Percentiles rank a stretch among this genome's conserved stretches.
Evolutionary conservation across 2,888 invertebrate genomes (phyloP).

Genomic region (Rotaria magnacalcarata): DNA sequence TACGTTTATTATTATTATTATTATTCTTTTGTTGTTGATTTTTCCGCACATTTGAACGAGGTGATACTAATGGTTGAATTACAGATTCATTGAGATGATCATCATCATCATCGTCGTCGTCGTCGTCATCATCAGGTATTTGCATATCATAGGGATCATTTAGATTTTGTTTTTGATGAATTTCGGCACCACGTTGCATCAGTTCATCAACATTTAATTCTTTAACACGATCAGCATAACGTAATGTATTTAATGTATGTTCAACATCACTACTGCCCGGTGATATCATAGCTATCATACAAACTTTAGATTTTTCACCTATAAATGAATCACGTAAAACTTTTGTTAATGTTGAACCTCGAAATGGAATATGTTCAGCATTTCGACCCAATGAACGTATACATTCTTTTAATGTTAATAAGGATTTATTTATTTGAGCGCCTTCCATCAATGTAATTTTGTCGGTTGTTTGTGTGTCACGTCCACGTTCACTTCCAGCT

Average conservation of each 20-base stretch:
- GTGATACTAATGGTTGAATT: not conserved
- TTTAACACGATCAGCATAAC: slow-evolving; percentile 77
- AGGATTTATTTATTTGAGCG: slow-evolving; percentile 91
- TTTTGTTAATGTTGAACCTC: slow-evolving; percentile 91
- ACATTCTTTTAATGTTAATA: slow-evolving; percentile 88
- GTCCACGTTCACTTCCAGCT: slow-evolving; percentile 90
- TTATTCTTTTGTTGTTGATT: not conserved
- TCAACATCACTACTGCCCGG: slow-evolving; percentile 93
- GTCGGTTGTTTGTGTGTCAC: slow-evolving; percentile 92
- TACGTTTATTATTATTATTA: not conserved
- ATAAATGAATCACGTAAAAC: slow-evolving; percentile 95
- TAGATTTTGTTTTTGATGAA: slow-evolving; percentile 23
- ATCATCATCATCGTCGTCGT: slow-evolving; percentile 44
- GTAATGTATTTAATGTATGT: slow-evolving; percentile 90
- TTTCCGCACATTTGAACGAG: not conserved
- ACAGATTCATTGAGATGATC: not conserved
- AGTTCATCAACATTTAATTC: slow-evolving; percentile 42
- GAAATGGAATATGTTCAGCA: slow-evolving; percentile 91
- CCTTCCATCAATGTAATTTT: slow-evolving; percentile 91
- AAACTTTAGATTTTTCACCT: slow-evolving; percentile 92
- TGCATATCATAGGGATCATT: not conserved
- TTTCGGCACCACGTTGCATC: slow-evolving; percentile 26
- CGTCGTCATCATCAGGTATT: slow-evolving; percentile 36
- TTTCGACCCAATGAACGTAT: slow-evolving; percentile 76
- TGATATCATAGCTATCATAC: slow-evolving; percentile 99